Percentiles rank a stretch among this genome's conserved stretches.
These are phyloP conservation scores for Neolamprologus caudopunctatus DNA, from an alignment of 2,113 vertebrate genomes.

Conservation along the genomic window DNA sequence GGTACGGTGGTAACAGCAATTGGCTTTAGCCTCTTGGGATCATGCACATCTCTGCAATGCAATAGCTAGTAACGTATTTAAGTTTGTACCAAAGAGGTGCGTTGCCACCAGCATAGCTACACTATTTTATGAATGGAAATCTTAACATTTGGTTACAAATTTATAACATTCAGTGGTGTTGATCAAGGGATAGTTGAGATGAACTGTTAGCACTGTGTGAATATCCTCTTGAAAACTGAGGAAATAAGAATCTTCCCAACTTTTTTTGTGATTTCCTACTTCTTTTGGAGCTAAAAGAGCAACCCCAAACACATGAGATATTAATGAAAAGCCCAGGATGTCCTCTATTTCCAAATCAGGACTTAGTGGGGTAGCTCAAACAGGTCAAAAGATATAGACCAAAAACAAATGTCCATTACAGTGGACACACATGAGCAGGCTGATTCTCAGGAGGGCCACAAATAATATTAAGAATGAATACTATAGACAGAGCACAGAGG, in stretches of 20 bases:
- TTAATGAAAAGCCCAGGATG: neutral
- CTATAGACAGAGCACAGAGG: neutral
- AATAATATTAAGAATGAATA: neutral
- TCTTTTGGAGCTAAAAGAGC: neutral
- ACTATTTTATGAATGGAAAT: neutral
- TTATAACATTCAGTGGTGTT: neutral
- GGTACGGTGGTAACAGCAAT: neutral
- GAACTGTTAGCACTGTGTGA: neutral
- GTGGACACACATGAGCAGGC: neutral
- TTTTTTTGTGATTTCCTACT: neutral
- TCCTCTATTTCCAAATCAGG: neutral
- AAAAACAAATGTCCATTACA: neutral
- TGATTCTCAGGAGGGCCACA: neutral
- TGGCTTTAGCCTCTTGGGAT: neutral
- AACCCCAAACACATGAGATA: neutral
- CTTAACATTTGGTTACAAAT: neutral
- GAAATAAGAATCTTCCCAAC: neutral
- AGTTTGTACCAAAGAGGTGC: neutral
- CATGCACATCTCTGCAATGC: neutral
- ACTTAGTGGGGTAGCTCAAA: neutral
- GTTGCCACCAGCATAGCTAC: neutral
- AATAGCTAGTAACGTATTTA: neutral
- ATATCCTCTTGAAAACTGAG: neutral
- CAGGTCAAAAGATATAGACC: neutral
- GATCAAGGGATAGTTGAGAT: neutral